Evolutionary conservation across 2,888 invertebrate genomes (phyloP), one percentile per base, ranked within the genome.

Genomic region (Leptothorax acervorum): DNA sequence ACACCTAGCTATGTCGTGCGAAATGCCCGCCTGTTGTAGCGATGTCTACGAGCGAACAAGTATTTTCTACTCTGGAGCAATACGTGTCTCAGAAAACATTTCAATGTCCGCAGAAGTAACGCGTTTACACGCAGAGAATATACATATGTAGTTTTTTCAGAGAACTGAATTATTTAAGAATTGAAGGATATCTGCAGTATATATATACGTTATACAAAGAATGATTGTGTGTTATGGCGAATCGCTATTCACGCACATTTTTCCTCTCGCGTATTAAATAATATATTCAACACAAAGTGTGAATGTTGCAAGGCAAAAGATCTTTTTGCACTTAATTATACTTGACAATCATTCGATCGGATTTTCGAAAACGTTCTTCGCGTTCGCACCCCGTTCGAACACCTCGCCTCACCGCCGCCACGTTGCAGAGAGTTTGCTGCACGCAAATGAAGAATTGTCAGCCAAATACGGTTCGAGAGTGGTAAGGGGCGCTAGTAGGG

Each of bases 371-470:
- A 48, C 35, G 35, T 79, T 79, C 48, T 18, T 71, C 57, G 45
- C 71, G 83, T 86, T 85, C 85, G 87, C 86, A 90, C 75, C 85
- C 78, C 83, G 91, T 89, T 91, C 88, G 85, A 90, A 91, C 83
- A 91, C 88, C 85, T 91, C 91, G 87, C 89, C 91, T 90, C 86
- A 71, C 83, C 83, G 81, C 83, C 68, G 85, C 86, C 85, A 87
- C 91, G 87, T 91, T 86, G 88, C 87, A 88, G 92, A 84, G 91
- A 93, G 92, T 94, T 94, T 93, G 93, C 92, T 91, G 93, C 92
- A 94, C 93, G 93, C 94, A 94, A 94, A 94, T 94, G 94, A 94
- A 94, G 94, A 94, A 94, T 94, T 94, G 94, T 94, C 93, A 93
- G 94, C 93, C 92, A 92, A 94, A 94, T 93, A 92, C 91, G 92